Evolutionary conservation across 2,113 vertebrate species (phyloP), one percentile per base, ranked within the genome.

Genomic region (Falcunculus frontatus): DNA sequence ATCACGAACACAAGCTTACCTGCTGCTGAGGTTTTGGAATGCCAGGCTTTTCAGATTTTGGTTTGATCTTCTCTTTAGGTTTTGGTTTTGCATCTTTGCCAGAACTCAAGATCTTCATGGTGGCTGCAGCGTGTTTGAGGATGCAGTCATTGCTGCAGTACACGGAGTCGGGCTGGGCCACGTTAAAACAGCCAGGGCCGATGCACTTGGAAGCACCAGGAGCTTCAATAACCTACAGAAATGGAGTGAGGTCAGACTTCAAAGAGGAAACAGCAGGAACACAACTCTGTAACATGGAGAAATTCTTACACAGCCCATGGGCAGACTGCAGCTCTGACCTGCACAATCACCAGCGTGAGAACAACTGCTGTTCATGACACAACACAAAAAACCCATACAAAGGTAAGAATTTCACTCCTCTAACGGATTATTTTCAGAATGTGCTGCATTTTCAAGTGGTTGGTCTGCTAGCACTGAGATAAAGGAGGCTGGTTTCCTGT

Each of bases 101-200:
- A 47, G 96, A 97, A 53, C 98, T 98, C 37, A 99, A 92, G 47
- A 98, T 97, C 97, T 98, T 99, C 99, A 99, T 99, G 4, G 99
- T 98, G 46, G 98, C 97, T 3, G 99, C 98, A 20, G 99, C 99
- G 0, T 99, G 99, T 87, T 98, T 99, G 44, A 99, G 98, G 83
- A 99, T 99, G 94, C 99, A 99, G 81, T 98, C 98, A 5, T 96
- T 99, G 95, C 99, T 99, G 92, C 99, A 99, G 95, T 99, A 99
- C 59, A 99, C 99, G 0, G 99, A 99, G 87, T 99, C 99, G 0
- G 98, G 98, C 69, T 99, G 97, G 8, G 99, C 99, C 76, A 98
- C 95, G 11, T 97, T 98, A 27, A 90, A 96, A 89, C 99, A 99
- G 60, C 98, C 98, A 1, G 99, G 99, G 16, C 99, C 99, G 5